A percentile compares a stretch with the other conserved stretches of the same genome.
These are phyloP conservation scores for Coracias cyanogaster DNA, from an alignment of 2,797 vertebrate genomes.

Conservation along the genomic window DNA sequence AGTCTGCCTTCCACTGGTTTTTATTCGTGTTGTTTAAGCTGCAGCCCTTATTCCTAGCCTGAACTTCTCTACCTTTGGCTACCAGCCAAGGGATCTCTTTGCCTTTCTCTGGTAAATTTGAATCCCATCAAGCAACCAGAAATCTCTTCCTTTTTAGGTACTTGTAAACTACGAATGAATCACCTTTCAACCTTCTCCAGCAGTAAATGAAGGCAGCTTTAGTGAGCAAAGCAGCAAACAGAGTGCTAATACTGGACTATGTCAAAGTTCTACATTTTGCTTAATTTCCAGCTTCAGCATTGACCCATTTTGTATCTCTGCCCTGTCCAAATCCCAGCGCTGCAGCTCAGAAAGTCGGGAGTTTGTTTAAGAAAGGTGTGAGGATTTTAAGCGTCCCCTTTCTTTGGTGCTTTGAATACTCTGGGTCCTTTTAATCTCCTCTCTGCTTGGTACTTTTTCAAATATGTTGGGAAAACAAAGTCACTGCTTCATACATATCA, in stretches of 20 bases:
- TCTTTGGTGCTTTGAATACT: neutral
- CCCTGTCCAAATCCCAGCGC: neutral
- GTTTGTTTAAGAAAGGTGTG: neutral
- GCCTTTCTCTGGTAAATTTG: slow-evolving; percentile 23
- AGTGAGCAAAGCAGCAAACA: neutral
- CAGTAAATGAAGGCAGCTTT: slow-evolving; percentile 11
- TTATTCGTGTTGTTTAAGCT: neutral
- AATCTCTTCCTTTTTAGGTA: slow-evolving; percentile 57
- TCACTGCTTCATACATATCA: neutral
- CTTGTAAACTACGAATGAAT: slow-evolving; percentile 22
- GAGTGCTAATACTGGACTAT: neutral
- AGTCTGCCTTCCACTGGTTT: neutral
- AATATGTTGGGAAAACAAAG: neutral
- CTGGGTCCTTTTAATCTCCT: neutral
- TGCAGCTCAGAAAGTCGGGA: neutral
- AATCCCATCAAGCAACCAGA: slow-evolving; percentile 37
- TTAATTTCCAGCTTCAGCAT: neutral
- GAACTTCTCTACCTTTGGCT: slow-evolving; percentile 25
- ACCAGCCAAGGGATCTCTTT: slow-evolving; percentile 22
- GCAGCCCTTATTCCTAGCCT: neutral
- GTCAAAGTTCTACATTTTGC: neutral
- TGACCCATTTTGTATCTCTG: neutral
- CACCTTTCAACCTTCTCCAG: slow-evolving; percentile 43
- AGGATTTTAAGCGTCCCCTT: neutral
- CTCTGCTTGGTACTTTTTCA: neutral